A percentile compares a stretch with the other conserved stretches of the same genome.
These are phyloP conservation scores for Stigmatopora argus DNA, from an alignment of 2,113 vertebrate genomes.

Conservation along the genomic window DNA sequence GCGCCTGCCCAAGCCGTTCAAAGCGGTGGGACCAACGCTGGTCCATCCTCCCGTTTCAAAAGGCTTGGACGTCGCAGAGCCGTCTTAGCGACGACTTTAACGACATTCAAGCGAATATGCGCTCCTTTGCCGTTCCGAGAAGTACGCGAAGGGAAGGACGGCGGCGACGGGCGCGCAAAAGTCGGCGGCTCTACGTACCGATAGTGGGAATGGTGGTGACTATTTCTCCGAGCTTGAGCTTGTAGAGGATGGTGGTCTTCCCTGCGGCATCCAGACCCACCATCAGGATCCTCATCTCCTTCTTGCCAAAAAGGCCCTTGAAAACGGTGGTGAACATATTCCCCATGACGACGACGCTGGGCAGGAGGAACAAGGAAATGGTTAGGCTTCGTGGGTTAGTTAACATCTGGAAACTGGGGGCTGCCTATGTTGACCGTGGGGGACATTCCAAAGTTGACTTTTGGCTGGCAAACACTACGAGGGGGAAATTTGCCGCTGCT, in stretches of 20 bases:
- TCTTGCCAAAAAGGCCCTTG: constrained; percentile 80
- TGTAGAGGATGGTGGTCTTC: constrained; percentile 87
- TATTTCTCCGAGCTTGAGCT: constrained; percentile 82
- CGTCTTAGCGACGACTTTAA: too few species aligned
- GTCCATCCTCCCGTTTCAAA: too few species aligned
- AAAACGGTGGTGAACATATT: constrained; percentile 75
- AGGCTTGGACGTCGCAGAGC: too few species aligned
- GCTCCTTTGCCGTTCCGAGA: too few species aligned
- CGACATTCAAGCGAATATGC: too few species aligned
- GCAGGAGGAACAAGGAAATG: background rate
- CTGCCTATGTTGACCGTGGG: background rate
- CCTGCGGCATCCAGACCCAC: constrained; percentile 82
- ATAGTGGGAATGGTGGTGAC: constrained; percentile 83
- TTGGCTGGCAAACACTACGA: too few species aligned
- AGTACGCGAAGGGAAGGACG: too few species aligned
- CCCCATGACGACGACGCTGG: constrained; percentile 74
- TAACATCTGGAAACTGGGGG: background rate
- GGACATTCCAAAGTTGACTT: background rate
- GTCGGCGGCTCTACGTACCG: constrained; percentile 55
- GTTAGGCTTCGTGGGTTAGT: background rate
- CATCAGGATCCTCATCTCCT: constrained; percentile 86
- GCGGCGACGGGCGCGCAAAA: too few species aligned
- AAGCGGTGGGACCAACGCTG: too few species aligned
- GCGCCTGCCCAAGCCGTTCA: too few species aligned
- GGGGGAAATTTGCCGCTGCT: background rate